Base-by-base conservation (phyloP, 2,113 vertebrate species). In the Reinhardtius hippoglossoides region DNA sequence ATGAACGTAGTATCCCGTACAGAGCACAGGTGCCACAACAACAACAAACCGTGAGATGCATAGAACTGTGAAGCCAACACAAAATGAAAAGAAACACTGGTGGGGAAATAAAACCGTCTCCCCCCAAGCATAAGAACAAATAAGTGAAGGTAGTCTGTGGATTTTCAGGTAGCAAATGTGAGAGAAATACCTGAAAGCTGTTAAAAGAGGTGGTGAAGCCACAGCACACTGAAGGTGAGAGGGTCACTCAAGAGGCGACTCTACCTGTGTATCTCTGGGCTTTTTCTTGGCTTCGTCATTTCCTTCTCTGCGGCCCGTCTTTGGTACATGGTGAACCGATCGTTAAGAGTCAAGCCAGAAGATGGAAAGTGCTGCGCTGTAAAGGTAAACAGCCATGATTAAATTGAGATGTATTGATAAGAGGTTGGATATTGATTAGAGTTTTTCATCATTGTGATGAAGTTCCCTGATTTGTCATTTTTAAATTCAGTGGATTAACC, bases 211-310 rank as follows among this genome's bases (percentile, higher is more conserved):
- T 88, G 78, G 85, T 90, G 90, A 91, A 90, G 91, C 90, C 87
- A 90, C 88, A 88, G 85, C 88, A 90, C 88, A 91, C 84, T 87
- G 87, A 90, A 81, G 89, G 79, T 83, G 82, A 90, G 86, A 83
- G 68, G 82, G 78, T 87, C 79, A 78, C 83, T 87, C 71, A 67
- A 79, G 62, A 75, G 81, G 78, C 75, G 82, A 89, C 77, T 94
- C 85, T 92, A 99, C 98, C 98, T 98, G 95, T 99, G 98, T 92
- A 99, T 99, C 93, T 99, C 98, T 93, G 98, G 98, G 90, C 98
- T 99, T 94, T 99, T 98, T 90, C 97, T 96, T 74, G 94, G 95
- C 94, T 97, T 99, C 92, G 95, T 94, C 82, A 95, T 95, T 87
- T 99, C 97, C 87, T 97, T 96, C 86, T 98, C 96, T 82, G 95